Evolutionary conservation across 2,888 invertebrate genomes (phyloP).

Genomic region (Cepaea hortensis): DNA sequence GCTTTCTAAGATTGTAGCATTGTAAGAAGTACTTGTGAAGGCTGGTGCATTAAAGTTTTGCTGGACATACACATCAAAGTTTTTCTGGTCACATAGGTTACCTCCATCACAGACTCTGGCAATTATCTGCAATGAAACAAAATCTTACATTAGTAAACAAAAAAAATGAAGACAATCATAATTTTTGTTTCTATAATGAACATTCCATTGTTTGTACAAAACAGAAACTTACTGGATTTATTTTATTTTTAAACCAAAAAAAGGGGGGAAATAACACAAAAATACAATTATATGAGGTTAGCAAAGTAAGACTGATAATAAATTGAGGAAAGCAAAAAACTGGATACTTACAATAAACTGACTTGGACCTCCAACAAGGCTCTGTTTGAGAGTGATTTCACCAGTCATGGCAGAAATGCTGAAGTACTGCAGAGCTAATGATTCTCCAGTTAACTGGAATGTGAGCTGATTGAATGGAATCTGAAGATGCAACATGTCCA

Average conservation of each 20-base stretch:
- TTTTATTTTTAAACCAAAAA: too few species aligned
- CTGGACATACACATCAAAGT: conserved; percentile 56
- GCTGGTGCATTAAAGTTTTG: conserved; percentile 65
- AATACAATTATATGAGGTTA: too few species aligned
- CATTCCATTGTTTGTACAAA: too few species aligned
- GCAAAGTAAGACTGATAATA: too few species aligned
- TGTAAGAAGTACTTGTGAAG: conserved; percentile 50
- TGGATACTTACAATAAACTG: neutral
- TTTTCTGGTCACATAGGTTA: conserved; percentile 12
- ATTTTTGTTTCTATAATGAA: too few species aligned
- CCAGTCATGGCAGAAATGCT: conserved; percentile 31
- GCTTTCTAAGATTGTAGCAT: conserved; percentile 40
- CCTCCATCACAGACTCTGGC: conserved; percentile 47
- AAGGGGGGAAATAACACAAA: too few species aligned
- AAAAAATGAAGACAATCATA: too few species aligned
- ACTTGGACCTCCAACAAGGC: conserved; percentile 47
- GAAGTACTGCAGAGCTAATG: conserved; percentile 49
- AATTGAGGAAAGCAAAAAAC: too few species aligned
- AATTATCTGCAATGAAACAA: conserved; percentile 32
- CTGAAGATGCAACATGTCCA: conserved; percentile 38
- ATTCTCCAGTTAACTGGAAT: conserved; percentile 55
- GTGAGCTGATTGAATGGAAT: conserved; percentile 55
- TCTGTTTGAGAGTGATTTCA: conserved; percentile 49
- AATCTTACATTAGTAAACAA: neutral
- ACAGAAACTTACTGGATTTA: too few species aligned